Evolutionary conservation across 2,888 invertebrate species (phyloP).

Genomic region (Stratiomys singularior): DNA sequence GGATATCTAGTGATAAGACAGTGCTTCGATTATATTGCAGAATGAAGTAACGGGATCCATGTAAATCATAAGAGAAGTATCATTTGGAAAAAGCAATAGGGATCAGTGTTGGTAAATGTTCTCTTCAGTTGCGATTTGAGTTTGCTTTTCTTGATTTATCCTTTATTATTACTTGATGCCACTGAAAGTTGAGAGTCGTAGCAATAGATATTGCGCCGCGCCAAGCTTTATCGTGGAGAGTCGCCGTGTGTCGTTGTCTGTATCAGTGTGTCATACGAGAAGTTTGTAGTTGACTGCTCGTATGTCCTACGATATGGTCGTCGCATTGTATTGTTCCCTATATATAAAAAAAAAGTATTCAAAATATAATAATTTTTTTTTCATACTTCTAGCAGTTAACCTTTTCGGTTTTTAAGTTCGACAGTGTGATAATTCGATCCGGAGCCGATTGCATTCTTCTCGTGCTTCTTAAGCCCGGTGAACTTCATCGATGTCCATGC

Average conservation of each 20-base stretch:
- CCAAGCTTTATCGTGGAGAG: constrained; percentile 9
- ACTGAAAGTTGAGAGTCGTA: neutral
- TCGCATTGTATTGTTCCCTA: constrained; percentile 29
- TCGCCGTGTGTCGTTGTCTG: constrained; percentile 8
- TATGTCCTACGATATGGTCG: constrained; percentile 37
- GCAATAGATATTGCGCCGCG: constrained; percentile 34
- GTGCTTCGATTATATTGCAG: no score
- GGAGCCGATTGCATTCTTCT: no score
- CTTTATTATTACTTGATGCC: neutral
- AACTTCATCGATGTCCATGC: no score
- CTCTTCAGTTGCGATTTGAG: neutral
- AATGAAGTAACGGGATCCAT: no score
- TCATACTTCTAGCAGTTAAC: neutral
- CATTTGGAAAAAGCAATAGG: no score
- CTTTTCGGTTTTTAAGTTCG: neutral
- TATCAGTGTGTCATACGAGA: neutral
- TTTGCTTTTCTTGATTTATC: neutral
- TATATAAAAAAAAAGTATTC: neutral
- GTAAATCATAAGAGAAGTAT: no score
- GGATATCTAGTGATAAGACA: no score
- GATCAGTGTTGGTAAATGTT: no score
- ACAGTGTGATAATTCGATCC: neutral
- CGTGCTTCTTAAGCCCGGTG: no score
- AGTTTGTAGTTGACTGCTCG: constrained; percentile 22
- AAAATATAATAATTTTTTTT: neutral